Conservation (phyloP, 2,888 invertebrate species). For the Amphiduros pacificus region DNA sequence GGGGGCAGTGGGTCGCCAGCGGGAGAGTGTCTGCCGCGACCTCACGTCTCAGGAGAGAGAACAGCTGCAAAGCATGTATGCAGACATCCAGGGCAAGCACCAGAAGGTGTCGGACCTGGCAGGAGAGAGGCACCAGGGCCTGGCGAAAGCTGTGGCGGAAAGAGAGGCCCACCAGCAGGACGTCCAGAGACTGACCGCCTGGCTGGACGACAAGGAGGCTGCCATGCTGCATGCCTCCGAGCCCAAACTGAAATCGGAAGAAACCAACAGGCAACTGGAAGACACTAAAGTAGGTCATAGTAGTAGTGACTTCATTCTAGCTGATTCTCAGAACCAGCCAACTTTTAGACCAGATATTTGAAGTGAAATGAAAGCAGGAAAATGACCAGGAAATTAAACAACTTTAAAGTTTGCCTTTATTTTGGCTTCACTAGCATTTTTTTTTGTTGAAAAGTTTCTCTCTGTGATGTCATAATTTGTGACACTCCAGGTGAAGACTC, state of each 20-base stretch:
- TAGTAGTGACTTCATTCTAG: no score
- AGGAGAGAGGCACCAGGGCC: conserved; percentile 63
- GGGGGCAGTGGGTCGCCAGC: conserved; percentile 65
- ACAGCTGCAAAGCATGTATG: neutral
- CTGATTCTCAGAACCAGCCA: no score
- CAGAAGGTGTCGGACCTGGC: conserved; percentile 73
- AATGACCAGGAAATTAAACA: no score
- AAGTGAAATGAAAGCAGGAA: no score
- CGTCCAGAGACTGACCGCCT: conserved; percentile 76
- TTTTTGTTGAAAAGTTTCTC: neutral
- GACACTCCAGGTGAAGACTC: neutral
- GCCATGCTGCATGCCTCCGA: conserved; percentile 16
- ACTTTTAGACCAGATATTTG: no score
- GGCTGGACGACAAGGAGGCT: conserved; percentile 71
- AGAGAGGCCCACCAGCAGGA: conserved; percentile 76
- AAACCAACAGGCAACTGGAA: conserved; percentile 80
- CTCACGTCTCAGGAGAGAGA: conserved; percentile 54
- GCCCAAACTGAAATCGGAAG: conserved; percentile 67
- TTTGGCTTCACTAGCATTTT: no score
- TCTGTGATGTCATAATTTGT: neutral
- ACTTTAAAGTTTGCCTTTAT: no score
- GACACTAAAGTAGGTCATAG: conserved; percentile 66
- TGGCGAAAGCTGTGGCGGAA: conserved; percentile 70
- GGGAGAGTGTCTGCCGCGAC: conserved; percentile 24
- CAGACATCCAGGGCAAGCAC: conserved; percentile 63